Percentiles rank a stretch among this genome's conserved stretches.
Conservation (phyloP, 2,888 invertebrate genomes). For the Peribatodes rhomboidaria region DNA sequence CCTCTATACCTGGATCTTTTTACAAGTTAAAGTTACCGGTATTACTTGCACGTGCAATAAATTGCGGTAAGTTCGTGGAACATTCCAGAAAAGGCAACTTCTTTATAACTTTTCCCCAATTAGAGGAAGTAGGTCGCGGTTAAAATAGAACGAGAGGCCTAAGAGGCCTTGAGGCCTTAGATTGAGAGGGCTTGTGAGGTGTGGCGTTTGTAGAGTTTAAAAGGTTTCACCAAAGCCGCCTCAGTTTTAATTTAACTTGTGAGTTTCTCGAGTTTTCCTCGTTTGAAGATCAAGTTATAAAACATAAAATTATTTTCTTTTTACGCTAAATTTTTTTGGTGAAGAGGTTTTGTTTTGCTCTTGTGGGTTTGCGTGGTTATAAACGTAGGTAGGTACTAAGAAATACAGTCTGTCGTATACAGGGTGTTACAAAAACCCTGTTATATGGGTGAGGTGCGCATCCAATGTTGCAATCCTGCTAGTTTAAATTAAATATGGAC, state of each 20-base stretch:
- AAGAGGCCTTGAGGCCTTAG: conserved; percentile 1
- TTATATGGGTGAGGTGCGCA: too few relatives aligned
- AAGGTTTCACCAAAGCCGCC: neutral
- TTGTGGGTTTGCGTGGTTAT: too few relatives aligned
- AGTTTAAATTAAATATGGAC: too few relatives aligned
- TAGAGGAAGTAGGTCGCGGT: conserved; percentile 11
- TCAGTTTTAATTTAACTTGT: neutral
- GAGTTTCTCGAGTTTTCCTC: neutral
- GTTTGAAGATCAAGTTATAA: too few relatives aligned
- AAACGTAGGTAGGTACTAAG: too few relatives aligned
- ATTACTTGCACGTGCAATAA: neutral
- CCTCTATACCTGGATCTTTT: neutral
- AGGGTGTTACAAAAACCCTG: too few relatives aligned
- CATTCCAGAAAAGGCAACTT: neutral
- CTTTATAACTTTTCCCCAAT: conserved; percentile 16
- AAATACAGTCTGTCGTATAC: too few relatives aligned
- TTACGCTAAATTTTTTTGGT: too few relatives aligned
- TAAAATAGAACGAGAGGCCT: conserved; percentile 13
- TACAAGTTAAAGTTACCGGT: too few relatives aligned
- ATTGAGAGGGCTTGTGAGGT: conserved; percentile 6
- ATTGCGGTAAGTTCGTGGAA: neutral
- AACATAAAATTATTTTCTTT: too few relatives aligned
- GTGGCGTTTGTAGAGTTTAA: neutral
- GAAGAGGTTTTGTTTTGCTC: too few relatives aligned
- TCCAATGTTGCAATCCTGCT: too few relatives aligned